Evolutionary conservation across 1,140 invertebrate species (phyloP), one percentile per base, ranked within the genome.

Genomic region (Arion vulgaris): DNA sequence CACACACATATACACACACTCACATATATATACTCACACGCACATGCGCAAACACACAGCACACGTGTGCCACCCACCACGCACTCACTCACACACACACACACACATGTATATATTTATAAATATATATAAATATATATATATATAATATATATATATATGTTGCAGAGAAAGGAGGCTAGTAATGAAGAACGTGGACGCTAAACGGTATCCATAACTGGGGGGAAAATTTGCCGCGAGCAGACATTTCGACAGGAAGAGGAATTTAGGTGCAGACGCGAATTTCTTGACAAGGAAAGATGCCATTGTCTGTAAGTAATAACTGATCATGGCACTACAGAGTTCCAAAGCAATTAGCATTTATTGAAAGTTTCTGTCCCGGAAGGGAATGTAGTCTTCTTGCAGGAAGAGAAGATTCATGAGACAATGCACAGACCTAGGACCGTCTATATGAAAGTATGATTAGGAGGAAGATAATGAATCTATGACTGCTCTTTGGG

Each of bases 341-440:
- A 66, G 62, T 66, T 66, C 62, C n/a, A 23, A 66, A 66, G 62
- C 62, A 66, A 66, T 66, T 66, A 66, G 62, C 62, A 66, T 28
- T 66, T 34, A 66, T 32, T 32, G 62, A 66, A 66, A 9, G n/a
- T 23, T n/a, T 66, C 62, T 32, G 62, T 66, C 11, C 7, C 62
- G 28, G 62, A 66, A 66, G 62, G 17, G 62, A n/a, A n/a, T n/a
- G 28, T 32, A 66, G 28, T 32, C 62, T 66, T 32, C n/a, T 66
- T 9, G 62, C 62, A 66, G 62, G 62, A 66, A 66, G 19, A 34
- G 2, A 17, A 32, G 28, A 66, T 32, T 66, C 62, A 66, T 23
- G 28, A 66, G 17, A 7, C 2, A 32, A 66, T 66, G 62, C 62
- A n/a, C 62, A 66, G 62, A 66, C n/a, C 62, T n/a, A 34, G n/a